phyloP scores from a whole-genome alignment of 2,113 vertebrate species.

The Austrofundulus limnaeus region DNA sequence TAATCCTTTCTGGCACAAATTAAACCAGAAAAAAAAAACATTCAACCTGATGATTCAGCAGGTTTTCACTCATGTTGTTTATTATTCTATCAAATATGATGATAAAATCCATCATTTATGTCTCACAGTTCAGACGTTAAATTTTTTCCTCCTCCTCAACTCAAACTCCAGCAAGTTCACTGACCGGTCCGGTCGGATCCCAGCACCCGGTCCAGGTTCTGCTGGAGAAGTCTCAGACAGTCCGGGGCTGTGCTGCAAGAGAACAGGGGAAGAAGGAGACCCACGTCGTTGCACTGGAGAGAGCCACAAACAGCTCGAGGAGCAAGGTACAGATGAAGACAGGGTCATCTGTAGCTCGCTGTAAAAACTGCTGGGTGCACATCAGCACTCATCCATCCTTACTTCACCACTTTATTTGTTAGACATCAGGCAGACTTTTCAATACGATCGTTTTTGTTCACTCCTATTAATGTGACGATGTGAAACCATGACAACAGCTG shows the following conservation, averaged over 20 bases:
- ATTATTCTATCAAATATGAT: background rate
- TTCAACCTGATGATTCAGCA: background rate
- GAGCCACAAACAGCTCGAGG: slow-evolving; percentile 32
- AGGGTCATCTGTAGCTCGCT: too few relatives aligned
- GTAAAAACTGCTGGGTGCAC: too few relatives aligned
- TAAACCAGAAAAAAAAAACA: background rate
- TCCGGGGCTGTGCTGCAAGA: slow-evolving; percentile 73
- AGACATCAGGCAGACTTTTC: too few relatives aligned
- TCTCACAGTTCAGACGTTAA: background rate
- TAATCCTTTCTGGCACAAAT: background rate
- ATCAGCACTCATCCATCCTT: too few relatives aligned
- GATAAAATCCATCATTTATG: background rate
- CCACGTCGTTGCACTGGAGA: slow-evolving; percentile 72
- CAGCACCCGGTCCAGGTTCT: slow-evolving; percentile 75
- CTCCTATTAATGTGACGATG: too few relatives aligned
- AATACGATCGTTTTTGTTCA: too few relatives aligned
- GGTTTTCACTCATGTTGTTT: background rate
- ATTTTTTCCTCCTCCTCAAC: slow-evolving; percentile 37
- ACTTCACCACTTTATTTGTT: too few relatives aligned
- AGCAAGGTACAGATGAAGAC: slow-evolving; percentile 54
- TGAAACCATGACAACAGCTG: too few relatives aligned
- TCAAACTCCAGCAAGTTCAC: slow-evolving; percentile 43
- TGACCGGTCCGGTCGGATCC: slow-evolving; percentile 38
- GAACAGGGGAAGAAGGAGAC: slow-evolving; percentile 74
- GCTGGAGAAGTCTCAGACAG: slow-evolving; percentile 72